phyloP scores from a whole-genome alignment of 1,140 invertebrate species.

The Galendromus occidentalis region DNA sequence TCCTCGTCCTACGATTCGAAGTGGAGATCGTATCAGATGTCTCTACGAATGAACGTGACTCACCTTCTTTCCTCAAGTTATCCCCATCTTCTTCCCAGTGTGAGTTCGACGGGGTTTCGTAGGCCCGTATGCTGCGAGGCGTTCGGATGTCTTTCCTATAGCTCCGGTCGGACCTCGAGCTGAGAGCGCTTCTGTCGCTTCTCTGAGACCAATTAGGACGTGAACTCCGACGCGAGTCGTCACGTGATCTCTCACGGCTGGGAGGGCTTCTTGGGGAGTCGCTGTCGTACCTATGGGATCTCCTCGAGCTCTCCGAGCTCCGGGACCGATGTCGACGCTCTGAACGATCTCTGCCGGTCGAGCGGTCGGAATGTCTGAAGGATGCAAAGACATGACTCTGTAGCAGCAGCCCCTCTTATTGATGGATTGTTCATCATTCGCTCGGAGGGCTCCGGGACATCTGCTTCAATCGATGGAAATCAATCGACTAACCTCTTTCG shows the following conservation, averaged over 20 bases:
- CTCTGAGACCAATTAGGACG: slow-evolving; percentile 9
- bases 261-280: slow-evolving; percentile 16
- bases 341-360: no score
- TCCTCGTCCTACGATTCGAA: slow-evolving; percentile 1
- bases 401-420: no score
- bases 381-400: slow-evolving; percentile 32
- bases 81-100: slow-evolving; percentile 63
- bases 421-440: no score
- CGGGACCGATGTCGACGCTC: no score
- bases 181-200: slow-evolving; percentile 23
- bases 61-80: slow-evolving; percentile 12
- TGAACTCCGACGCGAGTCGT: slow-evolving; percentile 1
- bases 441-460: no score
- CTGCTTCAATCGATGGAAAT: no score
- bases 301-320: no score
- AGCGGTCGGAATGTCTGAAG: slow-evolving; percentile 27
- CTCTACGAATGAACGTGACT: background rate
- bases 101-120: slow-evolving; percentile 36
- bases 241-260: slow-evolving; percentile 18
- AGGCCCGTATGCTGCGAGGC: background rate
- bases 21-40: slow-evolving; percentile 11
- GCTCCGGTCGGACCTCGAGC: slow-evolving; percentile 16
- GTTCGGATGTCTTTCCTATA: slow-evolving; percentile 9
- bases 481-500: slow-evolving; percentile 35
- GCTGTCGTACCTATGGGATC: background rate